These are phyloP conservation scores for Harpalus rufipes DNA, from an alignment of 2,888 invertebrate genomes.

Conservation along the genomic window DNA sequence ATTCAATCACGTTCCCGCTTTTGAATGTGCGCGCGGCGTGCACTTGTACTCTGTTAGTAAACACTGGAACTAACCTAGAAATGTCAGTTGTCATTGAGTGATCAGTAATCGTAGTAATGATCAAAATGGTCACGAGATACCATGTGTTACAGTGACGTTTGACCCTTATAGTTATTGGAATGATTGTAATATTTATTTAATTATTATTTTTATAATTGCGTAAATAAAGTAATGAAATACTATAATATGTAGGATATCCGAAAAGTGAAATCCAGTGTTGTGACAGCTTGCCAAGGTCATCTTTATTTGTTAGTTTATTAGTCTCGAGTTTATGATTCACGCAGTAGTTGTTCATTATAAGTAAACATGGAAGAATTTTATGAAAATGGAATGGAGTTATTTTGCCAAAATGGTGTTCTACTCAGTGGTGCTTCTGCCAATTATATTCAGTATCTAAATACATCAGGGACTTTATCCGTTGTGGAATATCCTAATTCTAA, in stretches of 20 bases:
- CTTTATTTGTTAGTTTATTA: slow-evolving; percentile 21
- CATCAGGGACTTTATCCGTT: slow-evolving; percentile 84
- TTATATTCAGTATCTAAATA: slow-evolving; percentile 82
- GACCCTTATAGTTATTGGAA: slow-evolving; percentile 32
- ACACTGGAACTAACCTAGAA: slow-evolving; percentile 61
- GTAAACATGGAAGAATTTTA: slow-evolving; percentile 72
- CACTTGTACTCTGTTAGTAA: slow-evolving; percentile 63
- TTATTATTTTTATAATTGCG: slow-evolving; percentile 52
- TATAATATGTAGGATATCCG: slow-evolving; percentile 40
- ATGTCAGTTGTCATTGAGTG: slow-evolving; percentile 63
- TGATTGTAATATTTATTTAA: slow-evolving; percentile 27
- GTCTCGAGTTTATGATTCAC: slow-evolving; percentile 31
- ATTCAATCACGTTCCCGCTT: not conserved
- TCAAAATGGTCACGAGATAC: slow-evolving; percentile 53
- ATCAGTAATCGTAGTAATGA: not conserved
- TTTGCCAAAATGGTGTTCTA: slow-evolving; percentile 89
- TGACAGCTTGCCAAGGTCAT: slow-evolving; percentile 56
- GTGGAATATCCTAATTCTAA: slow-evolving; percentile 80
- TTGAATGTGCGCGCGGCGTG: slow-evolving; percentile 28
- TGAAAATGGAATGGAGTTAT: slow-evolving; percentile 80
- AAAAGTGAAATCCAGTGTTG: slow-evolving; percentile 59
- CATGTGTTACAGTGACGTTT: slow-evolving; percentile 41
- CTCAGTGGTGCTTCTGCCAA: slow-evolving; percentile 83
- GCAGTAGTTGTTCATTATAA: slow-evolving; percentile 17
- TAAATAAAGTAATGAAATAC: slow-evolving; percentile 1